Conservation (phyloP, 2,113 vertebrate species). For the Aptenodytes forsteri region DNA sequence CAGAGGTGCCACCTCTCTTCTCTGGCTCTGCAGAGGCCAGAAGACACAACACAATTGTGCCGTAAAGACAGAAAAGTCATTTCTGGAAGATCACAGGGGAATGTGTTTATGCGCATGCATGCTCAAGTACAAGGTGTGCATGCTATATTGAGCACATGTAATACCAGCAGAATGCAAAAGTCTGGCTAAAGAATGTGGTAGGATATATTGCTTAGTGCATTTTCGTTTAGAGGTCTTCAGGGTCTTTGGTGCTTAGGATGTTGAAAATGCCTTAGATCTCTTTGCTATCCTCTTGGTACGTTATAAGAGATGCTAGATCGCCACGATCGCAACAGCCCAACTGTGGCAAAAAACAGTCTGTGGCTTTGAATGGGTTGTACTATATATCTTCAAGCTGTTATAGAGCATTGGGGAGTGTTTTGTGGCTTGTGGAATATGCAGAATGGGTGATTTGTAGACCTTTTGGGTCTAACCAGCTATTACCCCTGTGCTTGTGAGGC, state of each 20-base stretch:
- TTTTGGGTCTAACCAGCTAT: neutral
- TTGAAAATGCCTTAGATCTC: neutral
- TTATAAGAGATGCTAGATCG: neutral
- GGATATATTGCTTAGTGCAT: neutral
- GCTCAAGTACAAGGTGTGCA: neutral
- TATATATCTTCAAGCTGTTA: neutral
- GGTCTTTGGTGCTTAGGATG: neutral
- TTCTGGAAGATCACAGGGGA: neutral
- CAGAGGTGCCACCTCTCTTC: neutral
- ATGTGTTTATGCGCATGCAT: rapidly evolving
- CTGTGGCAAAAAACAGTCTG: neutral
- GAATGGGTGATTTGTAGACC: neutral
- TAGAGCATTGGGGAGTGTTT: neutral
- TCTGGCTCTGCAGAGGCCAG: neutral
- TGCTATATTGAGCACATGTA: neutral
- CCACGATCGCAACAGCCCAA: rapidly evolving
- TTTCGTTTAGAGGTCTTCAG: neutral
- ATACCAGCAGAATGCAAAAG: neutral
- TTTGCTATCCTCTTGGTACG: neutral
- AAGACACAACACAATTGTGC: neutral
- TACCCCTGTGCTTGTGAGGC: neutral
- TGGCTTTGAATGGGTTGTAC: neutral
- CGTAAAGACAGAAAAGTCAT: neutral
- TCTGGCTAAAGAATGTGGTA: neutral
- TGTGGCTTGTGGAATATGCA: conserved; percentile 12